Evolutionary conservation across 2,113 vertebrate genomes (phyloP).

Genomic region (Halcyon senegalensis): DNA sequence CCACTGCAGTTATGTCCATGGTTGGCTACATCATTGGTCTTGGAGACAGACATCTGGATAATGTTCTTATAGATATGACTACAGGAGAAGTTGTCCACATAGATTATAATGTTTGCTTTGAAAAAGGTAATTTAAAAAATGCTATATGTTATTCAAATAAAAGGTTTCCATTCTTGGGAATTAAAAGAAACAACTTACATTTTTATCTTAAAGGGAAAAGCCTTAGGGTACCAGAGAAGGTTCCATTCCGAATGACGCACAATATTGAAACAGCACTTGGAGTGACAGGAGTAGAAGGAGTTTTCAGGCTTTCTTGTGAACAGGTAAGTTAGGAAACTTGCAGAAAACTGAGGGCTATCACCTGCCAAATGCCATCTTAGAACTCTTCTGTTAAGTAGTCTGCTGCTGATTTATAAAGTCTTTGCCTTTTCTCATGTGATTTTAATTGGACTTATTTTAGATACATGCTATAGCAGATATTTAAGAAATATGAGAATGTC

Average conservation of each 20-base stretch:
- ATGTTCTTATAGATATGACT: slow-evolving; percentile 98
- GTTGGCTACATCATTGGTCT: slow-evolving; percentile 99
- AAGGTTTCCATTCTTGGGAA: slow-evolving; percentile 5
- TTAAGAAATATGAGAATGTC: background rate
- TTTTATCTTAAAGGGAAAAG: slow-evolving; percentile 88
- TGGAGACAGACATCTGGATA: slow-evolving; percentile 97
- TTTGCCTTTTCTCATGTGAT: background rate
- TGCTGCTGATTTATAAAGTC: background rate
- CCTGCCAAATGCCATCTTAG: background rate
- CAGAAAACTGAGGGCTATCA: background rate
- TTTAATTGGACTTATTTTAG: background rate
- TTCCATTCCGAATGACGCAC: slow-evolving; percentile 98
- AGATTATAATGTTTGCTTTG: slow-evolving; percentile 99
- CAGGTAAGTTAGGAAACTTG: slow-evolving; percentile 78
- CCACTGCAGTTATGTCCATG: slow-evolving; percentile 99
- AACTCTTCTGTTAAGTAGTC: background rate
- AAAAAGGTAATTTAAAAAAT: slow-evolving; percentile 87
- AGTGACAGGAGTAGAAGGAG: slow-evolving; percentile 96
- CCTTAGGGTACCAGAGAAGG: slow-evolving; percentile 95
- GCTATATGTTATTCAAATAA: slow-evolving; percentile 51
- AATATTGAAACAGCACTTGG: slow-evolving; percentile 96
- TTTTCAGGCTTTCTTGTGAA: slow-evolving; percentile 97
- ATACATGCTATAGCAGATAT: background rate
- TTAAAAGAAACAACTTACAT: slow-evolving; percentile 48
- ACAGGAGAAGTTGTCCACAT: slow-evolving; percentile 99